These are phyloP conservation scores for Eciton burchellii DNA, from an alignment of 1,140 invertebrate species.

Conservation along the genomic window DNA sequence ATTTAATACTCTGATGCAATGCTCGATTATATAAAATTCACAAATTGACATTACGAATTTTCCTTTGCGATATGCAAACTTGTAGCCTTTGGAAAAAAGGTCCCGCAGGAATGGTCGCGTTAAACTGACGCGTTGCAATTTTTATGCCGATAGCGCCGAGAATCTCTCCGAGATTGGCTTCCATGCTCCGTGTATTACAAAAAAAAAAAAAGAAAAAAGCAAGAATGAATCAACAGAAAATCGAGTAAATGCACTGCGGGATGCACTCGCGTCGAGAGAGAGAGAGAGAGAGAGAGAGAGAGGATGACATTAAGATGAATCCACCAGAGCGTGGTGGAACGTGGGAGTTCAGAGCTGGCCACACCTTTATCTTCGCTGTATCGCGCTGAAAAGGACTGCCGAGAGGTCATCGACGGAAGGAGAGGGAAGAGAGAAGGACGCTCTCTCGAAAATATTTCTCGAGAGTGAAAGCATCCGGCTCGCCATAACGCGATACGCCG, in stretches of 20 bases:
- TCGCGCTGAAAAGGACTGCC: conserved; percentile 57
- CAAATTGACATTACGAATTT: neutral
- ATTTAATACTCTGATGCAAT: neutral
- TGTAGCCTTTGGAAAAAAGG: neutral
- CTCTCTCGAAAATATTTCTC: conserved; percentile 72
- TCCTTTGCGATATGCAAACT: neutral
- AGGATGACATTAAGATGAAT: too few species aligned
- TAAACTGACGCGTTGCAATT: neutral
- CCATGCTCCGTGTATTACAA: neutral
- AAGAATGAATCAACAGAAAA: neutral
- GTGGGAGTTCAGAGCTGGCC: conserved; percentile 68
- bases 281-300: too few species aligned
- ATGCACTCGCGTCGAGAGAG: conserved; percentile 39
- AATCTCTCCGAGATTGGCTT: neutral
- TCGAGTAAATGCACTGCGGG: conserved; percentile 16
- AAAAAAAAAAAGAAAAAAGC: too few species aligned
- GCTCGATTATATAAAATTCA: neutral
- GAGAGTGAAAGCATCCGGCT: conserved; percentile 77
- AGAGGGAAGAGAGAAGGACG: conserved; percentile 41
- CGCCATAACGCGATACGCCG: conserved; percentile 23
- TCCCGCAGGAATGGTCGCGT: neutral
- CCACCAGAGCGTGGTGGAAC: conserved; percentile 63
- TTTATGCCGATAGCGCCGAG: neutral
- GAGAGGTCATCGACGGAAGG: neutral
- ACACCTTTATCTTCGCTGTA: conserved; percentile 65